Percentiles rank a stretch among this genome's conserved stretches.
Conservation (phyloP, 2,797 vertebrate species). For the Artibeus lituratus region DNA sequence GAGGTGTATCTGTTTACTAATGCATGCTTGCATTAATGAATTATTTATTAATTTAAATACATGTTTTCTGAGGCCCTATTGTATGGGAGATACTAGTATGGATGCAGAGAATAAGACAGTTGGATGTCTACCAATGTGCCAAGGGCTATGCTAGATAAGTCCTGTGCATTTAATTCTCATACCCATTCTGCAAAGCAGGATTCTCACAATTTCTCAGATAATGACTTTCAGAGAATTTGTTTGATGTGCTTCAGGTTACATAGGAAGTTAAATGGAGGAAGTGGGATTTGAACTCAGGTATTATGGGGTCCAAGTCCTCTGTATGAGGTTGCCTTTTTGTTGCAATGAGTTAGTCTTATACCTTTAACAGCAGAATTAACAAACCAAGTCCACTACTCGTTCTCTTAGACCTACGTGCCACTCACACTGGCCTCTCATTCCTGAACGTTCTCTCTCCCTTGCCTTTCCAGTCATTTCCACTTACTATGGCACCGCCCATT, state of each 20-base stretch:
- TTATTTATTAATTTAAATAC: not conserved
- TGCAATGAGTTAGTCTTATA: not conserved
- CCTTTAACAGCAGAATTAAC: not conserved
- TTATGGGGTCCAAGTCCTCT: not conserved
- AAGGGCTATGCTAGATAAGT: not conserved
- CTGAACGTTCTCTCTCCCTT: not conserved
- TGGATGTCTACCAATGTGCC: not conserved
- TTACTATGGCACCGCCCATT: not conserved
- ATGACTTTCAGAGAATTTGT: not conserved
- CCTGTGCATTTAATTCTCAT: not conserved
- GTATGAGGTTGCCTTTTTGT: not conserved
- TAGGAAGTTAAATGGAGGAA: not conserved
- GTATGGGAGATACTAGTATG: not conserved
- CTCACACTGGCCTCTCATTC: not conserved
- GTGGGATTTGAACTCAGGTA: not conserved
- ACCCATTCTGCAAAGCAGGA: not conserved
- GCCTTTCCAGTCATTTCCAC: not conserved
- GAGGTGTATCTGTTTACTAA: not conserved
- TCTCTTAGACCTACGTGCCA: not conserved
- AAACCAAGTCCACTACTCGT: not conserved
- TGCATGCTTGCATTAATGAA: not conserved
- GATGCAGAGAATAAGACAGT: not conserved
- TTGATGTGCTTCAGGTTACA: not conserved
- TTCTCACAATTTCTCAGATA: not conserved
- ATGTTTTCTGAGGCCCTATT: not conserved